Conservation (phyloP, 2,888 invertebrate genomes). For the Eumerus sabulonum region DNA sequence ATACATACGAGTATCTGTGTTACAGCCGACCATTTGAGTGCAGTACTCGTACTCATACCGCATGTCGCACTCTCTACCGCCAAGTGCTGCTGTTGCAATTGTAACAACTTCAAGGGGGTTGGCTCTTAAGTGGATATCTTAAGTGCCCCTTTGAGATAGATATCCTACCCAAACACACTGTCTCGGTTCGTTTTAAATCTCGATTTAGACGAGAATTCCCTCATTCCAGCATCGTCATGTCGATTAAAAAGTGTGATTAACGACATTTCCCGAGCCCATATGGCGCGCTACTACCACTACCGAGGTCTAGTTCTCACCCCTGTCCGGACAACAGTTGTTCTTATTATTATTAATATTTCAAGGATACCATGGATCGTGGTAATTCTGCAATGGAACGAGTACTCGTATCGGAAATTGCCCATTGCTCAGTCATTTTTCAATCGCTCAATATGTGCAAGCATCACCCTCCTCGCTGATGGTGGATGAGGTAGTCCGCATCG, state of each 20-base stretch:
- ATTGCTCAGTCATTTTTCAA: constrained; percentile 39
- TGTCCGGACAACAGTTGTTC: constrained; percentile 43
- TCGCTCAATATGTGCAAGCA: constrained; percentile 7
- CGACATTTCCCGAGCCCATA: constrained; percentile 63
- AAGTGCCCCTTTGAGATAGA: constrained; percentile 59
- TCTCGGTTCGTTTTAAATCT: constrained; percentile 53
- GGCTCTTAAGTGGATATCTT: constrained; percentile 58
- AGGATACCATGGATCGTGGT: constrained; percentile 53
- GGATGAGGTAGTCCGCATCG: constrained; percentile 22
- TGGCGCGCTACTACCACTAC: constrained; percentile 44
- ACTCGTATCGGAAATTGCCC: constrained; percentile 66
- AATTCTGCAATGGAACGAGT: constrained; percentile 63
- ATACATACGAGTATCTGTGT: constrained; percentile 31
- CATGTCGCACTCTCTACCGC: not conserved
- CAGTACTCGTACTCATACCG: constrained; percentile 35
- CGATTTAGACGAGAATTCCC: constrained; percentile 65
- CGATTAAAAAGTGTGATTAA: constrained; percentile 69
- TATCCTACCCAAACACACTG: constrained; percentile 15
- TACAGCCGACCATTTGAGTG: constrained; percentile 19
- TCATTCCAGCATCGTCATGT: constrained; percentile 27
- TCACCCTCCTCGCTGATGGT: constrained; percentile 3
- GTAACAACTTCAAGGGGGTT: constrained; percentile 47
- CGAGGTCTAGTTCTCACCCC: constrained; percentile 29
- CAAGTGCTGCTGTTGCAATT: constrained; percentile 24
- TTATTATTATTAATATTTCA: constrained; percentile 50